Evolutionary conservation across 2,888 invertebrate species (phyloP).

Genomic region (Xanthia togata): DNA sequence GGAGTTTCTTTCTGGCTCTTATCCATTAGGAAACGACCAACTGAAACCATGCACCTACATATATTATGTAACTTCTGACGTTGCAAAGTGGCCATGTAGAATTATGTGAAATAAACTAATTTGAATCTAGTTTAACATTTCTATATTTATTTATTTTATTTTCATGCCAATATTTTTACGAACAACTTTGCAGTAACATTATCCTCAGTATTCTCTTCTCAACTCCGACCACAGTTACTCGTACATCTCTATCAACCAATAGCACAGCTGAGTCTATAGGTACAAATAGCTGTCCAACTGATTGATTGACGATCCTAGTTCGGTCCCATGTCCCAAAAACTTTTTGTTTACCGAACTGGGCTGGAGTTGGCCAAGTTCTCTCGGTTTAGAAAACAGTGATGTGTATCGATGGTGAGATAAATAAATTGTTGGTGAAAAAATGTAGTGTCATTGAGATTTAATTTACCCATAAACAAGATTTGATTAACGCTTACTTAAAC

Average conservation of each 20-base stretch:
- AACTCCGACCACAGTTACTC: conserved; percentile 16
- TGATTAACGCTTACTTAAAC: background rate
- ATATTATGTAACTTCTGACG: too few species aligned
- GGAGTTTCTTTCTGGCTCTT: background rate
- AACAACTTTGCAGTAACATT: background rate
- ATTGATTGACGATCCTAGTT: conserved; percentile 82
- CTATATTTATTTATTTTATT: background rate
- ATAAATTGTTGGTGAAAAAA: conserved; percentile 40
- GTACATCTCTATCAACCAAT: conserved; percentile 43
- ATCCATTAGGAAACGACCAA: background rate
- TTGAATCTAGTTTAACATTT: background rate
- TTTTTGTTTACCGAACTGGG: conserved; percentile 79
- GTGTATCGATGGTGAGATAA: conserved; percentile 61
- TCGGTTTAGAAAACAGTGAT: conserved; percentile 48
- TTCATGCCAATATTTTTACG: background rate
- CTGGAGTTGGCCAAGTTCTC: conserved; percentile 66
- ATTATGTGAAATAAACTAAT: background rate
- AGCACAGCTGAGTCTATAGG: conserved; percentile 62
- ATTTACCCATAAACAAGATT: conserved; percentile 22
- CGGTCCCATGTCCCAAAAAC: conserved; percentile 73
- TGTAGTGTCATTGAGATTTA: conserved; percentile 33
- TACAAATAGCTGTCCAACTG: conserved; percentile 74
- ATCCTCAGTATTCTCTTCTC: background rate
- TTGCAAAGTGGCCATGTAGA: background rate
- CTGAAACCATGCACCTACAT: background rate